Percentiles rank a stretch among this genome's conserved stretches.
phyloP scores from a whole-genome alignment of 1,140 invertebrate species.

The Psix sp. region DNA sequence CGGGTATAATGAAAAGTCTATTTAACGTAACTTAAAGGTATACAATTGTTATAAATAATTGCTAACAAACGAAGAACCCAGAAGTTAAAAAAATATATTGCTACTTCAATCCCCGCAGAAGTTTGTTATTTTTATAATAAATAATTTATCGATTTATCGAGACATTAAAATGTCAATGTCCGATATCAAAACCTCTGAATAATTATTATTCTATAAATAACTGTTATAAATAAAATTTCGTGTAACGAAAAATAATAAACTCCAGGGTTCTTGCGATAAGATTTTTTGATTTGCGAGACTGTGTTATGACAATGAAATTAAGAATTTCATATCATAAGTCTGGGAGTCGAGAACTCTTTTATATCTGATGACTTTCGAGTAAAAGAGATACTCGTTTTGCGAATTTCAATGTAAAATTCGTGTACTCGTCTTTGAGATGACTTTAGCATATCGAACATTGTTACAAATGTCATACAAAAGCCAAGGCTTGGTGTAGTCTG shows the following conservation, averaged over 20 bases:
- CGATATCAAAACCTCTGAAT: no score
- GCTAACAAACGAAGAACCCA: constrained; percentile 1
- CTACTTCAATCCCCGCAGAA: no score
- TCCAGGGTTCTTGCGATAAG: constrained; percentile 1
- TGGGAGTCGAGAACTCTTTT: constrained; percentile 1
- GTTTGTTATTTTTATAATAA: no score
- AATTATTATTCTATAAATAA: no score
- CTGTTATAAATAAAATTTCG: neutral
- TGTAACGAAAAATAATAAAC: neutral
- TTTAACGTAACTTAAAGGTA: constrained; percentile 6
- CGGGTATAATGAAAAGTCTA: constrained; percentile 5
- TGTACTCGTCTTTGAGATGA: constrained; percentile 20
- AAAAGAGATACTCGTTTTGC: constrained; percentile 10
- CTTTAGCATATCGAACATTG: constrained; percentile 50
- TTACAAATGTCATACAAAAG: constrained; percentile 52
- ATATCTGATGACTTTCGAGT: neutral
- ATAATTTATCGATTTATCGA: no score
- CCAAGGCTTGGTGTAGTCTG: constrained; percentile 53
- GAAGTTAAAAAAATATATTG: neutral
- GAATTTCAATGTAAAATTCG: constrained; percentile 19
- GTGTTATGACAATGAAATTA: constrained; percentile 2
- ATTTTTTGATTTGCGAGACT: constrained; percentile 20
- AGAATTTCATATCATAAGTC: constrained; percentile 11
- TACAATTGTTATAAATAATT: constrained; percentile 9
- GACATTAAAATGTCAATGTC: no score